Percentiles rank a stretch among this genome's conserved stretches.
Conservation (phyloP, 2,113 vertebrate species). For the Zosterops borbonicus region DNA sequence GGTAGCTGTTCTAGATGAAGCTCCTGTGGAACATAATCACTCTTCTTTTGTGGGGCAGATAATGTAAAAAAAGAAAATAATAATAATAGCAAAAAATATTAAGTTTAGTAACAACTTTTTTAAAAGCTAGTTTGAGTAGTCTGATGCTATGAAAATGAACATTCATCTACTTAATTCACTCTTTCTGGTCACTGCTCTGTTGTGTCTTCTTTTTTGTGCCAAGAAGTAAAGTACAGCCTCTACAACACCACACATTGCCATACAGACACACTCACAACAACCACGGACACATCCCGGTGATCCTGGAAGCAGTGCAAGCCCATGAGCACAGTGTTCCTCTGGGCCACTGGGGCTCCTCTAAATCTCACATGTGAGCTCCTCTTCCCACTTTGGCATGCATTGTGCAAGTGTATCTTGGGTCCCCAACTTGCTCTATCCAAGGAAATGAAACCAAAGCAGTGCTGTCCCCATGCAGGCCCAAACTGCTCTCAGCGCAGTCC, state of each 20-base stretch:
- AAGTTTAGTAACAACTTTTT: background rate
- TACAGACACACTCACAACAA: background rate
- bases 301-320: background rate
- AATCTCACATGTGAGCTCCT: background rate
- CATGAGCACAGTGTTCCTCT: background rate
- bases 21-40: background rate
- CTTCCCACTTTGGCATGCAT: rapidly evolving
- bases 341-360: background rate
- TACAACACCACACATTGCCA: background rate
- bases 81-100: background rate
- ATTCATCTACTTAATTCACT: background rate
- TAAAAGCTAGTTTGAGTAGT: background rate
- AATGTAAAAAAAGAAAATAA: background rate
- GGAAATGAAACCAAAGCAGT: background rate
- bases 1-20: background rate
- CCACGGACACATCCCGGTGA: rapidly evolving
- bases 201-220: background rate
- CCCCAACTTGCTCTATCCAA: background rate
- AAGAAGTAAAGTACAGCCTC: background rate
- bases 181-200: background rate
- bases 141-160: background rate
- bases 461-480: background rate
- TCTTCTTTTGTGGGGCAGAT: background rate
- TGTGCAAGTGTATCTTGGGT: rapidly evolving
- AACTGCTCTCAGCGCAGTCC: background rate